Evolutionary conservation across 2,113 vertebrate species (phyloP), one percentile per base, ranked within the genome.

Genomic region (Tetrao urogallus): DNA sequence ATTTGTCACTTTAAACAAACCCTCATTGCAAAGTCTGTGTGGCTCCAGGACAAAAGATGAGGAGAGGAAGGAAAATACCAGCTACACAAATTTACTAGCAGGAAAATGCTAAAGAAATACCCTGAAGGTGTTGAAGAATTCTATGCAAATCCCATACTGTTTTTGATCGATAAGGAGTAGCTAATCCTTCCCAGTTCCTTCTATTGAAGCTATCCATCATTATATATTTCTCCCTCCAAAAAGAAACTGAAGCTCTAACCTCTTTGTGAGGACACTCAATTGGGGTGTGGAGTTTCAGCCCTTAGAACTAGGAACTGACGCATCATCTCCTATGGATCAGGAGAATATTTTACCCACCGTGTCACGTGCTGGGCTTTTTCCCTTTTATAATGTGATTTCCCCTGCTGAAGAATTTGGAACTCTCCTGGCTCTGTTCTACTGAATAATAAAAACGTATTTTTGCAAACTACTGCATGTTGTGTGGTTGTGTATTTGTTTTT

Each of bases 151-250:
- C 76, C 22, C 79, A 61, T 15, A 78, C 69, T 86, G 69, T 74
- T 91, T 60, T 81, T 28, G 64, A 88, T 96, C 13, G 2, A 96
- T 78, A 82, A 88, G 13, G 52, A 91, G 38, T 52, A 67, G 65
- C 32, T 96, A 95, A 93, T 94, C 88, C 65, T 90, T 81, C 57
- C 88, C 66, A 81, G 28, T n/a, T 28, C 16, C 48, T 94, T 24
- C 57, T 65, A 83, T 72, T 95, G 86, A 96, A 95, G 36, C 17
- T 72, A 30, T 67, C 93, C 52, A 92, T 90, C 92, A 92, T 92
- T 93, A 94, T 90, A 95, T 91, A 96, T 95, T 52, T 7, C 16
- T 91, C 65, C 11, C 42, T 74, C 65, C 64, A 16, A 90, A 92
- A 92, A 81, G 60, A 90, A 90, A 67, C 28, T 78, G 81, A 90